These are phyloP conservation scores for Sepiola atlantica DNA, from an alignment of 2,888 invertebrate species.

Conservation along the genomic window DNA sequence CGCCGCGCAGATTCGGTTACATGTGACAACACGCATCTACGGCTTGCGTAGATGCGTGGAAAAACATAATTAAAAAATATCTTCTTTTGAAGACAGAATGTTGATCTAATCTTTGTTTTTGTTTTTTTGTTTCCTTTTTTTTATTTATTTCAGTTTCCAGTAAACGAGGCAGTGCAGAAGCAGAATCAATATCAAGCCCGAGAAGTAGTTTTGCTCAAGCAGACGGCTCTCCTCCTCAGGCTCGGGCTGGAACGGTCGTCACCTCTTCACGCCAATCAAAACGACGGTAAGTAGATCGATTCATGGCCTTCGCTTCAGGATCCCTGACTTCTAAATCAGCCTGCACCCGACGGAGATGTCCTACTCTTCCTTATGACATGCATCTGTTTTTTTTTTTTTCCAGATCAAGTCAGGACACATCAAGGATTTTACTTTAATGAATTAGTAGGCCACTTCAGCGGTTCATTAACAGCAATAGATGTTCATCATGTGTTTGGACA, in stretches of 20 bases:
- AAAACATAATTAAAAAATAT: too few species aligned
- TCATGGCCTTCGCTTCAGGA: neutral
- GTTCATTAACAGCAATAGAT: neutral
- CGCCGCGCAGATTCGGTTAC: too few species aligned
- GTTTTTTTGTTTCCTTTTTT: neutral
- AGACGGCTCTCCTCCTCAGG: slow-evolving; percentile 72
- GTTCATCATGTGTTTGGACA: neutral
- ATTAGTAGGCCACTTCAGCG: neutral
- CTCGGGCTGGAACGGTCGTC: slow-evolving; percentile 90
- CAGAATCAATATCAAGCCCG: slow-evolving; percentile 75
- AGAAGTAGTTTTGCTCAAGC: slow-evolving; percentile 77
- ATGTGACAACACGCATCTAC: too few species aligned
- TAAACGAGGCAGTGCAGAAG: slow-evolving; percentile 69
- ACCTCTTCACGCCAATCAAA: slow-evolving; percentile 92
- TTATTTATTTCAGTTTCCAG: slow-evolving; percentile 56
- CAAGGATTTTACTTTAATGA: neutral
- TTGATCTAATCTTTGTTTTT: neutral
- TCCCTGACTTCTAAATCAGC: neutral
- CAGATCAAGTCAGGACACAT: neutral
- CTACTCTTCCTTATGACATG: neutral
- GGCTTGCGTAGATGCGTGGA: too few species aligned
- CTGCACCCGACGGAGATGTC: neutral
- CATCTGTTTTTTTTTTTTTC: neutral
- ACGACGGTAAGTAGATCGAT: slow-evolving; percentile 82
- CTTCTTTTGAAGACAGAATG: too few species aligned